A percentile compares a stretch with the other conserved stretches of the same genome.
Conservation (phyloP, 2,888 invertebrate genomes). For the Orthosia cruda region DNA sequence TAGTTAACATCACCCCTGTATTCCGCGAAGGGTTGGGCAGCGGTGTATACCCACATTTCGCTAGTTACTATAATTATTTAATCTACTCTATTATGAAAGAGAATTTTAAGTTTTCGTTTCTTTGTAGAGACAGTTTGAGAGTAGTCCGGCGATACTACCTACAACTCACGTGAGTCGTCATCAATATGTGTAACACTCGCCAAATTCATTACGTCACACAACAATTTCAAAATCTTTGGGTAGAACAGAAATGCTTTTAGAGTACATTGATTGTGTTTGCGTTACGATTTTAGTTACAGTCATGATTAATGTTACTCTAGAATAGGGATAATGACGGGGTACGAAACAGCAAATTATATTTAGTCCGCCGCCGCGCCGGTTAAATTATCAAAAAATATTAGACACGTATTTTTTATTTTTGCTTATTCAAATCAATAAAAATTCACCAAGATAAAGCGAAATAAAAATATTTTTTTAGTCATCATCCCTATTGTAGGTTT, state of each 20-base stretch:
- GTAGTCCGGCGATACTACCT: slow-evolving; percentile 15
- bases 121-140: slow-evolving; percentile 18
- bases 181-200: not conserved
- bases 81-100: not conserved
- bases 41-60: no score
- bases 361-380: no score
- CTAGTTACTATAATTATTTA: no score
- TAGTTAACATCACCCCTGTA: no score
- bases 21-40: no score
- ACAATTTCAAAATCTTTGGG: not conserved
- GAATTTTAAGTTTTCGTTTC: not conserved
- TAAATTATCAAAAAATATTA: no score
- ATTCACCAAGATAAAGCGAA: no score
- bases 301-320: not conserved
- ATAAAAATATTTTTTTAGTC: no score
- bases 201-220: not conserved
- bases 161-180: not conserved
- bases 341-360: no score
- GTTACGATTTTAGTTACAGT: not conserved
- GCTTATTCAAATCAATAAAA: no score
- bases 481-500: not conserved
- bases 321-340: no score
- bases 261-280: not conserved
- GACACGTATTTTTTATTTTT: no score
- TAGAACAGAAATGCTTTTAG: not conserved